Conservation (phyloP, 2,797 vertebrate species). For the Gymnopithys bicolor region DNA sequence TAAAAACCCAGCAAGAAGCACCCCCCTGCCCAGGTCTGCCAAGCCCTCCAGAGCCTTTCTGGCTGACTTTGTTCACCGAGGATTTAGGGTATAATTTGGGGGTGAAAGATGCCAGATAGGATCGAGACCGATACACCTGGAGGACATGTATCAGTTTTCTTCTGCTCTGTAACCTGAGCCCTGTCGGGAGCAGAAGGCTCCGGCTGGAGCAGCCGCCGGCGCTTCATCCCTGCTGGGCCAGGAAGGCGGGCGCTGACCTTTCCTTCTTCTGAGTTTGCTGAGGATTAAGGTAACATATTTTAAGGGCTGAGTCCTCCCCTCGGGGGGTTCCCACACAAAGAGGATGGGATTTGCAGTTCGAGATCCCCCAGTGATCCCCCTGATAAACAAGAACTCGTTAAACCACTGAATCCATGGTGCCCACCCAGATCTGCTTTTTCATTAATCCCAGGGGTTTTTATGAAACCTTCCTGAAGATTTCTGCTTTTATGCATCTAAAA, state of each 20-base stretch:
- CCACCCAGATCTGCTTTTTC: neutral
- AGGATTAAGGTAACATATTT: conserved; percentile 63
- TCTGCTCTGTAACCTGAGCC: conserved; percentile 46
- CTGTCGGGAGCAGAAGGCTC: neutral
- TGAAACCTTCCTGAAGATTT: neutral
- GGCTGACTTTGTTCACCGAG: conserved; percentile 7
- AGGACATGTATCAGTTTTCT: neutral
- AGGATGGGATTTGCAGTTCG: neutral
- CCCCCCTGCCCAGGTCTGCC: neutral
- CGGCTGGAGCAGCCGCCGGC: neutral
- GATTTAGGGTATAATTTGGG: conserved; percentile 56
- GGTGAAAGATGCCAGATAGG: conserved; percentile 56
- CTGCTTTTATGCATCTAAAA: neutral
- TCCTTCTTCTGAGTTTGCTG: conserved; percentile 1
- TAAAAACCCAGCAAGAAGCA: neutral
- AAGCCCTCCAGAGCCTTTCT: neutral
- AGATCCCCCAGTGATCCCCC: rapidly evolving
- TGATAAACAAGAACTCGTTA: neutral
- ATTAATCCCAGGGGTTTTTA: neutral
- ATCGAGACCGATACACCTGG: conserved; percentile 58
- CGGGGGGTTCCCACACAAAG: conserved; percentile 9
- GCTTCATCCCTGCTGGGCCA: neutral
- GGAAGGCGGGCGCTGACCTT: conserved; percentile 43
- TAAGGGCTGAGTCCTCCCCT: neutral
- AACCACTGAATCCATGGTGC: neutral